A percentile compares a stretch with the other conserved stretches of the same genome.
These are phyloP conservation scores for Apeira syringaria DNA, from an alignment of 2,888 invertebrate species.

Conservation along the genomic window DNA sequence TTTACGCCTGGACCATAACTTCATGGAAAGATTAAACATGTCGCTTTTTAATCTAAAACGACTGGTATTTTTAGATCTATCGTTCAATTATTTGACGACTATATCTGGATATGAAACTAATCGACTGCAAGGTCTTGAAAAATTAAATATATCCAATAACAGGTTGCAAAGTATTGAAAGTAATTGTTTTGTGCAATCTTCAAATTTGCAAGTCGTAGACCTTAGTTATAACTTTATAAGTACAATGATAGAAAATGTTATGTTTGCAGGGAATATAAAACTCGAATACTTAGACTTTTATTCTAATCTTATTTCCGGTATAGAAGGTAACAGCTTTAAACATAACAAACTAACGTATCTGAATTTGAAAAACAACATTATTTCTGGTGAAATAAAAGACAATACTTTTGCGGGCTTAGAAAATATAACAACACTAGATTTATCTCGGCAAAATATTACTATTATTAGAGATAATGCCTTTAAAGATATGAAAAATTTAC, in stretches of 20 bases:
- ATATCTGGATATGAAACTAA: conserved; percentile 56
- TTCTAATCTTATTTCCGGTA: conserved; percentile 49
- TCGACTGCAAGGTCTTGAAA: conserved; percentile 45
- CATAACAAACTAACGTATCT: conserved; percentile 46
- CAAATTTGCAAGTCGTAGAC: conserved; percentile 49
- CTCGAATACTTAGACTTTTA: conserved; percentile 53
- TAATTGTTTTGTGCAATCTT: conserved; percentile 56
- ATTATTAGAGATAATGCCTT: conserved; percentile 51
- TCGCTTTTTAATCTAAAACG: conserved; percentile 51
- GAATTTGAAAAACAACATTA: conserved; percentile 55
- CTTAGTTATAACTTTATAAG: conserved; percentile 58
- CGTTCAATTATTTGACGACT: conserved; percentile 48
- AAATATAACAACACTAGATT: conserved; percentile 45
- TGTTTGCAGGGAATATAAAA: conserved; percentile 54
- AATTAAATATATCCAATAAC: conserved; percentile 61
- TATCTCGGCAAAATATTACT: conserved; percentile 51
- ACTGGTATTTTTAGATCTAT: conserved; percentile 51
- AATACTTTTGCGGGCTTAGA: conserved; percentile 54
- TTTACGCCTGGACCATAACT: conserved; percentile 53
- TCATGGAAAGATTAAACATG: conserved; percentile 49
- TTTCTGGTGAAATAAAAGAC: conserved; percentile 48
- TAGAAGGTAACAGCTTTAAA: conserved; percentile 55
- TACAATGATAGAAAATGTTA: conserved; percentile 46
- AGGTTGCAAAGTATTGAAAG: conserved; percentile 50
- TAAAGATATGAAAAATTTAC: conserved; percentile 39